Base-by-base conservation (phyloP, 1,140 invertebrate genomes). In the Orchesella cincta region DNA sequence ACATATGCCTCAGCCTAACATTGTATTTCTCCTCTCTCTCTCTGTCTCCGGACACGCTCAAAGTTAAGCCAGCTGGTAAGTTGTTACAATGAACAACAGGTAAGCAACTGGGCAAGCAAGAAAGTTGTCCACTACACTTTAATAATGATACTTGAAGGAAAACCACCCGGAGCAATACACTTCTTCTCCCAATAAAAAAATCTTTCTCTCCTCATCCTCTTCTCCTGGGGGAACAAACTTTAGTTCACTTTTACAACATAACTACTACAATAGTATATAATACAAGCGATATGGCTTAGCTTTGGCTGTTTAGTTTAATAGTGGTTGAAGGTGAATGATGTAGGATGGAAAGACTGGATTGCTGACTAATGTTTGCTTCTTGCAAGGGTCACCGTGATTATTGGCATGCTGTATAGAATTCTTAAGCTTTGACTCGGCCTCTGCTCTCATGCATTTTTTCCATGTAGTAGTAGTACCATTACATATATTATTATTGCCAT, bases 121-220 rank as follows among this genome's bases (percentile, higher is more conserved):
- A 67, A 67, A 67, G 62, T 67, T 67, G 62, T 67, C 62, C 62
- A 67, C 62, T 67, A 33, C 62, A 67, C 62, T 67, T 31, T 31
- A 67, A 67, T 67, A 67, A 67, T 67, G 62, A 67, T 67, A 67
- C 62, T 67, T 67, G 62, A 67, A 67, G 62, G 62, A 67, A 67
- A 67, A 67, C 62, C 62, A 67, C 62, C 62, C 62, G 62, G 28
- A 67, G 62, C 62, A 67, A 67, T 67, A 31, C 62, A 67, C 62
- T 67, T 67, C 62, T 33, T 2, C n/a, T n/a, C n/a, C n/a, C n/a
- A n/a, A n/a, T 57, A 8, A 18, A 57, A 23, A 12, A 18, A 12
- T 57, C 52, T 57, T 26, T 57, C 52, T 3, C 52, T 57, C 5
- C 18, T 18, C 39, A 46, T 18, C 18, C 14, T 12, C 52, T 57